Evolutionary conservation across 2,797 vertebrate species (phyloP).

Genomic region (Yasuhikotakia modesta): DNA sequence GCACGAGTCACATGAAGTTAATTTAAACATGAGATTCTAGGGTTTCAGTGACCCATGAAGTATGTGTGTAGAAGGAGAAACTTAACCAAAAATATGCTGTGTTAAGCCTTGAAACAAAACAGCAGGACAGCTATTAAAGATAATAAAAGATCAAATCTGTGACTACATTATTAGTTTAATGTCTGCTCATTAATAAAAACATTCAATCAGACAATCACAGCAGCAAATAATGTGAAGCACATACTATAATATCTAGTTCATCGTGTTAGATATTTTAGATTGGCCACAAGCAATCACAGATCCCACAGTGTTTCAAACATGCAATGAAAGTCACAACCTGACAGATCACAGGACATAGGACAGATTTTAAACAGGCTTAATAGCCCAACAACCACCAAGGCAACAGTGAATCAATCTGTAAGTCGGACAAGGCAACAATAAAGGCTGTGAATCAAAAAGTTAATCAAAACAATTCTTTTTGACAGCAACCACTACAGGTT

Average conservation of each 20-base stretch:
- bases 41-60: background rate
- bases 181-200: background rate
- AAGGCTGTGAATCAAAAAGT: too few relatives aligned
- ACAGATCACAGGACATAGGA: background rate
- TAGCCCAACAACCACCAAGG: too few relatives aligned
- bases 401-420: too few relatives aligned
- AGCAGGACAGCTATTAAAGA: background rate
- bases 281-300: too few relatives aligned
- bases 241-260: background rate
- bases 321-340: background rate
- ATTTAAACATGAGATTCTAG: background rate
- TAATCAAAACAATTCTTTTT: too few relatives aligned
- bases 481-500: too few relatives aligned
- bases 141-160: background rate
- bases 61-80: background rate
- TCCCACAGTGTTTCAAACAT: background rate
- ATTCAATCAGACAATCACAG: background rate
- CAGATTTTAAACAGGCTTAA: too few relatives aligned
- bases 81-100: background rate
- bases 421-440: too few relatives aligned
- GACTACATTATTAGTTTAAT: background rate
- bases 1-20: background rate
- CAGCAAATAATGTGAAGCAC: background rate
- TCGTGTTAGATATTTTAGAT: too few relatives aligned
- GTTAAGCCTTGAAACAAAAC: background rate